Evolutionary conservation across 2,797 vertebrate genomes (phyloP).

Genomic region (Hydrocynus forskahlii): DNA sequence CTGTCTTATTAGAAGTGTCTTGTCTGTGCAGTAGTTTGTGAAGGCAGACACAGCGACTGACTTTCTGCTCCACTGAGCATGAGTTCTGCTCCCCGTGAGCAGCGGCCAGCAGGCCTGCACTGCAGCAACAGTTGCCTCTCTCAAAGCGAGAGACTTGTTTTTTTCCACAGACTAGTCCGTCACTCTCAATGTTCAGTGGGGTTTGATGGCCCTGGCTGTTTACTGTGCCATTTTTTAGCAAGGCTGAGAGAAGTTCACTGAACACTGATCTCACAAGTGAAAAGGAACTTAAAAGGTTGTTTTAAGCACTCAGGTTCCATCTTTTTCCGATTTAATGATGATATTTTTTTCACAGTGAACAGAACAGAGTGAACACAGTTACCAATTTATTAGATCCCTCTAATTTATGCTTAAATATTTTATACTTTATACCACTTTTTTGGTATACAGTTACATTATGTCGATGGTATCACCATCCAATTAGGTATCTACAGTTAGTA

Average conservation of each 20-base stretch:
- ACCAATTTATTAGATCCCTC: no score
- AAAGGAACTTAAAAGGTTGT: neutral
- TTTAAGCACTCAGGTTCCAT: neutral
- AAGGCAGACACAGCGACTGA: constrained; percentile 27
- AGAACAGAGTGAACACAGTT: neutral
- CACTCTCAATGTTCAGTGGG: constrained; percentile 30
- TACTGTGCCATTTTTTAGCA: constrained; percentile 2
- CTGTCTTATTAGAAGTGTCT: constrained; percentile 11
- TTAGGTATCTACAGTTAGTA: neutral
- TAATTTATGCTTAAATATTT: no score
- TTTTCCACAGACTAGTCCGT: constrained; percentile 42
- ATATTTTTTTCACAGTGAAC: neutral
- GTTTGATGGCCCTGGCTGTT: constrained; percentile 47
- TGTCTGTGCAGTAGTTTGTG: constrained; percentile 45
- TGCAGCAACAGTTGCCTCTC: constrained; percentile 18
- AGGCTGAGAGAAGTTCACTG: constrained; percentile 1
- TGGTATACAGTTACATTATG: no score
- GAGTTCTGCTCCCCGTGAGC: constrained; percentile 37
- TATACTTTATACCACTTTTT: no score
- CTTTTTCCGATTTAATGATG: neutral
- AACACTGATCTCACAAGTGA: neutral
- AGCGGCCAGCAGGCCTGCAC: constrained; percentile 7
- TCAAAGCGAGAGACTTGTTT: constrained; percentile 9
- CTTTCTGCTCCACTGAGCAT: constrained; percentile 46
- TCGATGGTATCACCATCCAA: no score